phyloP scores from a whole-genome alignment of 2,888 invertebrate species.

The Cryptus armator region DNA sequence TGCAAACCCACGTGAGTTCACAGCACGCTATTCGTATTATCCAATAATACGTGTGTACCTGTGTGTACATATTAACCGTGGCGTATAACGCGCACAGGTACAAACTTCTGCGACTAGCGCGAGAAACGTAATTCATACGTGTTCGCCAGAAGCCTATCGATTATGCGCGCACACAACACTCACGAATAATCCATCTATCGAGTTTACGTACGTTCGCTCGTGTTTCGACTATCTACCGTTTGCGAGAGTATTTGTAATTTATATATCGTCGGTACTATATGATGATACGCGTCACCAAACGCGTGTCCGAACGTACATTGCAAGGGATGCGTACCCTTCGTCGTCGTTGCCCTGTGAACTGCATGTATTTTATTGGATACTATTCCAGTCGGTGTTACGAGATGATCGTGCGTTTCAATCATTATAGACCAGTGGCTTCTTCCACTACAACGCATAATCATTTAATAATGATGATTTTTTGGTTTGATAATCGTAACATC shows the following conservation, averaged over 20 bases:
- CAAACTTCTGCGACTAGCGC: constrained; percentile 24
- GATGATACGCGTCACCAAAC: background rate
- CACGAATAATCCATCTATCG: constrained; percentile 29
- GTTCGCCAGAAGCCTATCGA: constrained; percentile 59
- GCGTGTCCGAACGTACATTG: constrained; percentile 4
- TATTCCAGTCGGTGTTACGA: too few relatives aligned
- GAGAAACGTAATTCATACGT: constrained; percentile 54
- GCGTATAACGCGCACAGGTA: constrained; percentile 25
- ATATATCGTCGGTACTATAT: constrained; percentile 51
- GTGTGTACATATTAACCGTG: constrained; percentile 45
- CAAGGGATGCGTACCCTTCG: background rate
- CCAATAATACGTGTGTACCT: constrained; percentile 46
- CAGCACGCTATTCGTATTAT: constrained; percentile 27
- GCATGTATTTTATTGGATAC: too few relatives aligned
- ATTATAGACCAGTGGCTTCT: too few relatives aligned
- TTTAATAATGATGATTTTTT: too few relatives aligned
- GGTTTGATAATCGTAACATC: too few relatives aligned
- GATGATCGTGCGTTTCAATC: too few relatives aligned
- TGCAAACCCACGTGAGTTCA: background rate
- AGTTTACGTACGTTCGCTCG: constrained; percentile 20
- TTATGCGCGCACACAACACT: constrained; percentile 46
- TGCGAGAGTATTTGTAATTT: constrained; percentile 63
- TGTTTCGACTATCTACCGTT: constrained; percentile 47
- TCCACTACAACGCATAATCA: too few relatives aligned
- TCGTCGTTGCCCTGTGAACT: background rate